Percentiles rank a stretch among this genome's conserved stretches.
phyloP scores from a whole-genome alignment of 1,140 invertebrate genomes.

The Cotesia vestalis region DNA sequence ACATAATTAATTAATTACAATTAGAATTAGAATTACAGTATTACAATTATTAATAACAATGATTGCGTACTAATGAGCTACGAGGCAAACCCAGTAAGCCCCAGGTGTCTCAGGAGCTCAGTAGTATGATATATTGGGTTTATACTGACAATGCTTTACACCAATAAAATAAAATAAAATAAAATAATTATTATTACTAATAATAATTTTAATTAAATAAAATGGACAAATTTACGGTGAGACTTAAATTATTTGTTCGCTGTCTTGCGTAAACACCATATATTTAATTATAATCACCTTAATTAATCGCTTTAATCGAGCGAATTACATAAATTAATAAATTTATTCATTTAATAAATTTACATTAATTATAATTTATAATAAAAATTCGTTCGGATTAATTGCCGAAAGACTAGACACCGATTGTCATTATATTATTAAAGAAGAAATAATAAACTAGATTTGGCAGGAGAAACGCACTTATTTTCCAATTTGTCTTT shows the following conservation, averaged over 20 bases:
- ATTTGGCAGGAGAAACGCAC: slow-evolving; percentile 24
- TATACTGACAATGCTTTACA: slow-evolving; percentile 24
- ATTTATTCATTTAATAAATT: too few species aligned
- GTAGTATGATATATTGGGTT: neutral
- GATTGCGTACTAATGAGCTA: neutral
- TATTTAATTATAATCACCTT: too few species aligned
- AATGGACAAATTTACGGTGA: neutral
- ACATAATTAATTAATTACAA: slow-evolving; percentile 22
- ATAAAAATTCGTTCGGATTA: too few species aligned
- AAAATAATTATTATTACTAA: neutral
- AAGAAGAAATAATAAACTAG: slow-evolving; percentile 33
- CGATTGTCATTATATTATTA: slow-evolving; percentile 55
- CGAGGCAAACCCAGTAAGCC: neutral
- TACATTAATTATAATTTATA: too few species aligned
- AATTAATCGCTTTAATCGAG: too few species aligned
- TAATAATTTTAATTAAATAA: slow-evolving; percentile 11
- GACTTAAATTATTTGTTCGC: too few species aligned
- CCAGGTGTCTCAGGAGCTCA: neutral
- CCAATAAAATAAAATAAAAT: slow-evolving; percentile 23
- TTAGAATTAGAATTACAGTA: neutral
- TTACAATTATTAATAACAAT: slow-evolving; percentile 9
- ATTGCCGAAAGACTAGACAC: slow-evolving; percentile 57
- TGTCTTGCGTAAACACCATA: too few species aligned
- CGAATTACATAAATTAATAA: too few species aligned
- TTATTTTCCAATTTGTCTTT: slow-evolving; percentile 13